Conservation (phyloP, 1,140 invertebrate species). For the Aphidius ervi region DNA sequence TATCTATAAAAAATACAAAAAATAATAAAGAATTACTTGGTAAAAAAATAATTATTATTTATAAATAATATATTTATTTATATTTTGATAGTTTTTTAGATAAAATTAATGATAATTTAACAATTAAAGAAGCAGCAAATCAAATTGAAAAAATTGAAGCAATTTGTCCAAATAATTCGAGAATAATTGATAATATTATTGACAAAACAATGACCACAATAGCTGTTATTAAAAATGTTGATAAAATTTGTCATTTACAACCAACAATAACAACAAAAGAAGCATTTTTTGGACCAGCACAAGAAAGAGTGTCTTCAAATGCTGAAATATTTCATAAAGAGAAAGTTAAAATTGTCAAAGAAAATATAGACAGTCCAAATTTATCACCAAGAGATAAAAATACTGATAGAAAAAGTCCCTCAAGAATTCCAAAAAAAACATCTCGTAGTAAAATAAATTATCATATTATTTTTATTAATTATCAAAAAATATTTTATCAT, state of each 20-base stretch:
- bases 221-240: not conserved
- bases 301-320: conserved; percentile 5
- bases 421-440: too few species aligned
- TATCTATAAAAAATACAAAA: not conserved
- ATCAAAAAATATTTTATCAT: too few species aligned
- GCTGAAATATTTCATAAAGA: conserved; percentile 7
- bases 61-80: not conserved
- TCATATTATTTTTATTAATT: too few species aligned
- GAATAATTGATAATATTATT: not conserved
- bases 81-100: not conserved
- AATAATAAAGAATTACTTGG: not conserved
- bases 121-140: not conserved
- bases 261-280: conserved; percentile 16
- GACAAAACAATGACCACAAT: too few species aligned
- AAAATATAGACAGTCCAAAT: too few species aligned
- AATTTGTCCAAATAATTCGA: not conserved
- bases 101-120: not conserved
- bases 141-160: not conserved
- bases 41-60: not conserved
- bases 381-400: too few species aligned
- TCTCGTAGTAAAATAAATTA: too few species aligned
- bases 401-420: too few species aligned
- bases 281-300: conserved; percentile 1
- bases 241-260: not conserved
- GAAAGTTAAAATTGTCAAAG: not conserved